These are phyloP conservation scores for Theonella swinhoei DNA, from an alignment of 37 sponge, comb jelly and placozoan species.

Conservation along the genomic window DNA sequence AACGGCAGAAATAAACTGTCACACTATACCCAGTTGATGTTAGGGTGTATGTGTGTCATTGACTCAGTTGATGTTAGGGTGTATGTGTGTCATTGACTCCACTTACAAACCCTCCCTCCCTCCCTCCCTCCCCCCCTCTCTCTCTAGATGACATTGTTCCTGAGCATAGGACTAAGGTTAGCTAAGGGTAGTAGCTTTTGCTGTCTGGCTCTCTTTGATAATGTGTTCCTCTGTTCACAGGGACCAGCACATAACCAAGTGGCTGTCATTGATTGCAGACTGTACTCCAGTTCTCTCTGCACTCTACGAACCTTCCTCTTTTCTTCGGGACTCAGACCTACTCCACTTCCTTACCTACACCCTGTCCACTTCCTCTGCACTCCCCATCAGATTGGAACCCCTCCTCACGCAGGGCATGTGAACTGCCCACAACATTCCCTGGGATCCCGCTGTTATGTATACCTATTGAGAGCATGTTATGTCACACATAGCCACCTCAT, in stretches of 20 bases:
- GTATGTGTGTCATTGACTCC: no score
- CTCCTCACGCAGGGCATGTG: constrained; percentile 58
- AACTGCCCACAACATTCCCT: no score
- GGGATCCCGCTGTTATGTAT: no score
- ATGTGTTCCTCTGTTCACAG: constrained; percentile 17
- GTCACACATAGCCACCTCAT: no score
- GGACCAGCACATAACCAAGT: constrained; percentile 57
- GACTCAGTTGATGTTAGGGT: neutral
- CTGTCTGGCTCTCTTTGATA: no score
- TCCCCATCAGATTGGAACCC: constrained; percentile 52
- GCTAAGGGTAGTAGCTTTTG: no score
- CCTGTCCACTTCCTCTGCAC: constrained; percentile 16
- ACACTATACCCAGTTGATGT: neutral
- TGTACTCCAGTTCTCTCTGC: constrained; percentile 19
- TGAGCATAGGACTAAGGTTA: constrained; percentile 20
- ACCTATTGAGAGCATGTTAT: no score
- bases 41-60: neutral
- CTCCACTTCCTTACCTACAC: constrained; percentile 37
- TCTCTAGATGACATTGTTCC: constrained; percentile 11
- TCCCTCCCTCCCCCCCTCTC: no score
- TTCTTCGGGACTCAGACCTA: constrained; percentile 67
- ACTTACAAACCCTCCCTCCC: no score
- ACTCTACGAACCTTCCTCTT: constrained; percentile 67
- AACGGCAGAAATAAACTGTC: neutral
- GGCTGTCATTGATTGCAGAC: constrained; percentile 58